Base-by-base conservation (phyloP, 2,888 invertebrate species). In the Eumerus sabulonum region DNA sequence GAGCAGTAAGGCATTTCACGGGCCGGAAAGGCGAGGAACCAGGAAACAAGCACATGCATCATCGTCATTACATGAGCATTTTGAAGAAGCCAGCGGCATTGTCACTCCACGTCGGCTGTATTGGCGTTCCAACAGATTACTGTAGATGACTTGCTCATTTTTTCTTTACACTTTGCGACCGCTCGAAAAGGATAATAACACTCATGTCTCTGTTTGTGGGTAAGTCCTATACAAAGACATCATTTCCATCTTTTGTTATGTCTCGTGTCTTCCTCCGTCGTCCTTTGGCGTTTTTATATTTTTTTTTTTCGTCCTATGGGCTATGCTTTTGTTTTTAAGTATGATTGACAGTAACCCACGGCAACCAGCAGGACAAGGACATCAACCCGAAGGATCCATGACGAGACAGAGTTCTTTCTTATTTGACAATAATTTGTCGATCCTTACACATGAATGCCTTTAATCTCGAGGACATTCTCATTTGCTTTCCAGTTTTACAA, bases 71-170 rank as follows among this genome's bases (percentile, higher is more conserved):
- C 18, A 18, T 17, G 27, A 51, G 13, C 36, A 35, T 57, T 18
- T 54, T 40, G 13, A 14, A 40, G n/a, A 40, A 40, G 40, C 40
- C 40, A 40, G n/a, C 40, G 11, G 40, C 40, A 40, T 9, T 27
- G 27, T 27, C 27, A 27, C 27, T 27, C 3, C 7, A 27, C 27
- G 27, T 7, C 7, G 27, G 27, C 27, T 27, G 27, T 27, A 27
- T 27, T 27, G 27, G 27, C 27, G 27, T 27, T 27, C 27, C 27
- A 2, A 7, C 2, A 27, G 27, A 27, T 27, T 27, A 27, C 27
- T 27, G 7, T 7, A n/a, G 51, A 56, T 71, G 71, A 57, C 57
- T 62, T 16, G 50, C 70, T 70, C 45, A 70, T 62, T 63, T 72
- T 27, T 36, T 57, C 36, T 54, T 13, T 47, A 42, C 18, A 9